phyloP scores from a whole-genome alignment of 1,140 invertebrate genomes.

The Araneus ventricosus region DNA sequence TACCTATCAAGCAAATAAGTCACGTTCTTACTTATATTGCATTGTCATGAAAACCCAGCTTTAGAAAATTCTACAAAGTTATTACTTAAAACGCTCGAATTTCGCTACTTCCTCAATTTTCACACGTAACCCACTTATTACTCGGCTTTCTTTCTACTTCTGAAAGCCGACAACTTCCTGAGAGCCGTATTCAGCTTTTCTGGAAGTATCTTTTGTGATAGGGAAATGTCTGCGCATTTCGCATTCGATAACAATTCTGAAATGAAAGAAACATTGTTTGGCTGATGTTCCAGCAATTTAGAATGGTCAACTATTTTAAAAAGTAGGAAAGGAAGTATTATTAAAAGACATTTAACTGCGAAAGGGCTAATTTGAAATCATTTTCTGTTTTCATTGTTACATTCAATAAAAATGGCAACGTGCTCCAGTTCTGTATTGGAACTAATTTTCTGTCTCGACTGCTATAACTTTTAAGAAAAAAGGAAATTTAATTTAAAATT shows the following conservation, averaged over 20 bases:
- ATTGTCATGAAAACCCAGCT: not conserved
- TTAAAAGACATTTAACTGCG: not conserved
- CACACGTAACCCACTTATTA: slow-evolving; percentile 20
- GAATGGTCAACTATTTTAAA: not conserved
- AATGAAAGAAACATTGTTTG: not conserved
- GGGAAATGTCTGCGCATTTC: not conserved
- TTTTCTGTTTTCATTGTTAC: too few relatives aligned
- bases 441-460: too few relatives aligned
- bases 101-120: slow-evolving; percentile 10
- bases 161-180: not conserved
- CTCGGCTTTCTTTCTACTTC: not conserved
- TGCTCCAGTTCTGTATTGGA: too few relatives aligned
- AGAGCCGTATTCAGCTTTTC: not conserved
- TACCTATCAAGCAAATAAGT: not conserved
- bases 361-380: too few relatives aligned
- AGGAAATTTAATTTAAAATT: too few relatives aligned
- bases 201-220: not conserved
- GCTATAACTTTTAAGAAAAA: too few relatives aligned
- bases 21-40: not conserved
- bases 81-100: slow-evolving; percentile 6
- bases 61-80: not conserved
- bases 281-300: not conserved
- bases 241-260: not conserved
- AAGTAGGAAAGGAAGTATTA: not conserved
- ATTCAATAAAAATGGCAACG: too few relatives aligned